Percentiles rank a stretch among this genome's conserved stretches.
These are phyloP conservation scores for Eupithecia inturbata DNA, from an alignment of 2,888 invertebrate species.

Conservation along the genomic window DNA sequence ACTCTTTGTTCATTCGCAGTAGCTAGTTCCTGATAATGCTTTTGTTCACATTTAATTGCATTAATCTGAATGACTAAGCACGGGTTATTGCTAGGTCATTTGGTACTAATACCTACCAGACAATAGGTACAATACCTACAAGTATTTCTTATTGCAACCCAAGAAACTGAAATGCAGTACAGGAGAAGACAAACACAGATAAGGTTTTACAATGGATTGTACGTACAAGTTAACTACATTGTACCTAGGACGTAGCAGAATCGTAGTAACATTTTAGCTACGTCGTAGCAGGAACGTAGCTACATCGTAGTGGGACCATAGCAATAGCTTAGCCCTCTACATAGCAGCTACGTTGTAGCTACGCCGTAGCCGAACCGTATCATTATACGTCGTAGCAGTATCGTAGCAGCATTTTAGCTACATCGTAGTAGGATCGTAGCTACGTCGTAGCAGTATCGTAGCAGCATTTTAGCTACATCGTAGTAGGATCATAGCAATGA, in stretches of 20 bases:
- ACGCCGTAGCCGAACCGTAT: neutral
- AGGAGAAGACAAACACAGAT: neutral
- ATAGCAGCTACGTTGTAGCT: neutral
- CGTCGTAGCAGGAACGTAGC: neutral
- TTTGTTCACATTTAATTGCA: slow-evolving; percentile 59
- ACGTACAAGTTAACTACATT: neutral
- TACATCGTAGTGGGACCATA: neutral
- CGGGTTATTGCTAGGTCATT: slow-evolving; percentile 16
- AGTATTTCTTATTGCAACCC: neutral
- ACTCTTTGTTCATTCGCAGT: slow-evolving; percentile 36
- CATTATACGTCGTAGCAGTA: neutral
- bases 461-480: neutral
- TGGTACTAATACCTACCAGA: neutral
- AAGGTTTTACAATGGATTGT: neutral
- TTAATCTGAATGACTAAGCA: slow-evolving; percentile 54
- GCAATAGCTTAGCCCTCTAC: too few species aligned
- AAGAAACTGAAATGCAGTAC: neutral
- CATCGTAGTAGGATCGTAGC: neutral
- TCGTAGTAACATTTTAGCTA: neutral
- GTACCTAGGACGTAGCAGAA: neutral
- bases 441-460: neutral
- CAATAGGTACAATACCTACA: too few species aligned
- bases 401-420: neutral
- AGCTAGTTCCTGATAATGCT: slow-evolving; percentile 48
- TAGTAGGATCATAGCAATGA: neutral